Percentiles rank a stretch among this genome's conserved stretches.
These are phyloP conservation scores for Ammodytes marinus DNA, from an alignment of 2,113 vertebrate species.

Conservation along the genomic window DNA sequence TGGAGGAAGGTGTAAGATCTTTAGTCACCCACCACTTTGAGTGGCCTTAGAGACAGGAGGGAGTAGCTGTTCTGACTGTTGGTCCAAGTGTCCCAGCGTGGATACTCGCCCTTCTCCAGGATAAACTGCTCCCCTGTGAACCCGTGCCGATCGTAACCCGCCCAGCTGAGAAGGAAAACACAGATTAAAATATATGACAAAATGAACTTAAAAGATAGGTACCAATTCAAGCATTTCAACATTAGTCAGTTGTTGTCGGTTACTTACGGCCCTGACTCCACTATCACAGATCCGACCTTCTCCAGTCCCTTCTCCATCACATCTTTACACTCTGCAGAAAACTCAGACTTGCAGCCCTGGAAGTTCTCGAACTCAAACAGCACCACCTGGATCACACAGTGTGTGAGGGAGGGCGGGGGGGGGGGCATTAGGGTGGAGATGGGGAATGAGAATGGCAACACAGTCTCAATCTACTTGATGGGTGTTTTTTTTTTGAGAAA, in stretches of 20 bases:
- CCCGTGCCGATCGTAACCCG: constrained; percentile 88
- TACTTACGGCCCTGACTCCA: constrained; percentile 88
- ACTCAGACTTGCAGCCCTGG: constrained; percentile 85
- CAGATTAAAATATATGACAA: background rate
- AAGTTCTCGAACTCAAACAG: constrained; percentile 92
- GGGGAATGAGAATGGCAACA: background rate
- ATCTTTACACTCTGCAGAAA: constrained; percentile 81
- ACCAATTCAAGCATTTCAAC: no score
- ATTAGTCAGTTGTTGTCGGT: no score
- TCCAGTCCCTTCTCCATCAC: constrained; percentile 89
- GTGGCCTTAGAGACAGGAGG: constrained; percentile 89
- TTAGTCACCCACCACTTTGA: constrained; percentile 88
- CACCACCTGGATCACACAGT: constrained; percentile 65
- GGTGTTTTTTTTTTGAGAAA: background rate
- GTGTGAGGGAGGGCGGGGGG: background rate
- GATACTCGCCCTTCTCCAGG: constrained; percentile 94
- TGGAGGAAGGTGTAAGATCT: background rate
- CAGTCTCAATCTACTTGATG: background rate
- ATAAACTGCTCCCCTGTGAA: constrained; percentile 92
- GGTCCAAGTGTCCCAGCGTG: constrained; percentile 94
- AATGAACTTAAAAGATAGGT: background rate
- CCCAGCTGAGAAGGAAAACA: constrained; percentile 85
- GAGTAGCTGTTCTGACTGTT: constrained; percentile 91
- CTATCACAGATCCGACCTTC: constrained; percentile 92
- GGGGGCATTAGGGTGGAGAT: background rate